Conservation (phyloP, 2,797 vertebrate species). For the Dicrostonyx torquatus region DNA sequence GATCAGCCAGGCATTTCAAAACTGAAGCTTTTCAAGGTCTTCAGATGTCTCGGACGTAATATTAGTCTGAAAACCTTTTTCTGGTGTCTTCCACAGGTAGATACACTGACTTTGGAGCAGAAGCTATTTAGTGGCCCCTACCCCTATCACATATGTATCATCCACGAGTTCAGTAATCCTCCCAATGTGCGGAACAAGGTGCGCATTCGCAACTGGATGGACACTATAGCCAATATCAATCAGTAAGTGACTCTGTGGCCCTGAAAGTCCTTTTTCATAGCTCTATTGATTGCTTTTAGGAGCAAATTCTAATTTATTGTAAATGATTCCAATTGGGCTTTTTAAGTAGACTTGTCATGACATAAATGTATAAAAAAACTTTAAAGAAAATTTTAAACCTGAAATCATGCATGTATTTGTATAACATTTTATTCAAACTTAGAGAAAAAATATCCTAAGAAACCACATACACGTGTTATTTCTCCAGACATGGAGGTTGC, state of each 20-base stretch:
- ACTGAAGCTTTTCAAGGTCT: neutral
- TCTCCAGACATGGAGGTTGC: neutral
- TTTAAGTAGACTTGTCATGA: neutral
- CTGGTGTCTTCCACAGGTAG: constrained; percentile 88
- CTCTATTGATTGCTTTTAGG: no score
- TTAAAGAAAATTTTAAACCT: constrained; percentile 4
- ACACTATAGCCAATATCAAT: constrained; percentile 98
- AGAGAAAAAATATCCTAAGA: neutral
- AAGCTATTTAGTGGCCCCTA: constrained; percentile 98
- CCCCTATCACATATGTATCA: constrained; percentile 97
- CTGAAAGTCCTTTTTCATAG: no score
- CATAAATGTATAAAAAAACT: neutral
- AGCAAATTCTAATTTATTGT: neutral
- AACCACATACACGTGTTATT: neutral
- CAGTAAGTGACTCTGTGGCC: constrained; percentile 90
- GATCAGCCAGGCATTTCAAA: neutral
- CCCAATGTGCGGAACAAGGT: constrained; percentile 99
- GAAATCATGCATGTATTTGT: neutral
- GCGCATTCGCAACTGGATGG: constrained; percentile 99
- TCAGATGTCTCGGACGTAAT: neutral
- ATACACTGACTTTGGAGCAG: constrained; percentile 94
- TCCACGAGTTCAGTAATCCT: constrained; percentile 98
- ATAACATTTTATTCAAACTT: constrained; percentile 30
- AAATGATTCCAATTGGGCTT: neutral
- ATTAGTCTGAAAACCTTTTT: constrained; percentile 28